Evolutionary conservation across 2,888 invertebrate genomes (phyloP).

Genomic region (Ernsta delagoae): DNA sequence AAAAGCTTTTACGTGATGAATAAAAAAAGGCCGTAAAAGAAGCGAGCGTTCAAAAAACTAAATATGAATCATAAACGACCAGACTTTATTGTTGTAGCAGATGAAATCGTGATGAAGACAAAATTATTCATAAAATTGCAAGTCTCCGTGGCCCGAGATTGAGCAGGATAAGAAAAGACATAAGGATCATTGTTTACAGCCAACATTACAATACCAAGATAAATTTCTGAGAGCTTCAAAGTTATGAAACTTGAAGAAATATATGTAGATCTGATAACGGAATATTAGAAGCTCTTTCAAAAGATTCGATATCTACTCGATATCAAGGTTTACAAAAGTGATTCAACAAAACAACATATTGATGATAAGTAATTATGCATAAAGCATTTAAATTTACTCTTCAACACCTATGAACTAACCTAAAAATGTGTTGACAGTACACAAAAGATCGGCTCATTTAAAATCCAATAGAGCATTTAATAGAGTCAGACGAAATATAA

Average conservation of each 20-base stretch:
- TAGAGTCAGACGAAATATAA: constrained; percentile 7
- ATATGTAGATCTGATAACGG: neutral
- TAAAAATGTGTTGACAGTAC: neutral
- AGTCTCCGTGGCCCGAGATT: constrained; percentile 29
- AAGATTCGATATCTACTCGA: too few species aligned
- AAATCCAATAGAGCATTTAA: neutral
- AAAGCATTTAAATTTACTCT: too few species aligned
- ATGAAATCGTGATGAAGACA: constrained; percentile 38
- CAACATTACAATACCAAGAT: constrained; percentile 3
- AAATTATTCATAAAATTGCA: constrained; percentile 38
- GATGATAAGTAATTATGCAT: too few species aligned
- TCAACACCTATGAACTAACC: too few species aligned
- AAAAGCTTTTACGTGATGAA: constrained; percentile 35
- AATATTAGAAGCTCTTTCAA: constrained; percentile 6
- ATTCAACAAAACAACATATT: too few species aligned
- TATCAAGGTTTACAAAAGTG: too few species aligned
- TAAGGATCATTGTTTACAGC: constrained; percentile 23
- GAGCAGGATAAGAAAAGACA: constrained; percentile 24
- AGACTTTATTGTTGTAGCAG: constrained; percentile 36
- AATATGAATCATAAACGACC: constrained; percentile 32
- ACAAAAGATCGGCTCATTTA: neutral
- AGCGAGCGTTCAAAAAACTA: constrained; percentile 26
- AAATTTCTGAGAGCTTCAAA: constrained; percentile 9
- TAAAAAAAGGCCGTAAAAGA: constrained; percentile 29
- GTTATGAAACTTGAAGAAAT: constrained; percentile 8